Evolutionary conservation across 1,140 invertebrate species (phyloP).

Genomic region (Alviniconcha marisindica): DNA sequence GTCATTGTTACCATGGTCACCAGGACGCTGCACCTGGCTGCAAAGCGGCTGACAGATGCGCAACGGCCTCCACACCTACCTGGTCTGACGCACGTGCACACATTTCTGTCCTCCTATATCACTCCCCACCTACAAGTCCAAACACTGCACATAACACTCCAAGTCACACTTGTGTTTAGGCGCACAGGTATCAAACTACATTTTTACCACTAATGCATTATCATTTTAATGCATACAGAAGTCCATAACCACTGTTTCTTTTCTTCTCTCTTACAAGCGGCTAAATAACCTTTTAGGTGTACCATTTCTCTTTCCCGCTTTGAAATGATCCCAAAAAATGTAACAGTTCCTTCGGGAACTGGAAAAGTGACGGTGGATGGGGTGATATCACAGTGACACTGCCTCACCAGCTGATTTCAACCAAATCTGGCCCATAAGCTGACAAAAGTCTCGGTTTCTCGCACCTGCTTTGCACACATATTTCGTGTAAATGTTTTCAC

Average conservation of each 20-base stretch:
- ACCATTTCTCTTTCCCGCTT: too few species aligned
- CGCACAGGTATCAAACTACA: too few species aligned
- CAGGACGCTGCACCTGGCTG: conserved; percentile 7
- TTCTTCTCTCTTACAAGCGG: too few species aligned
- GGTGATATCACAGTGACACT: not conserved
- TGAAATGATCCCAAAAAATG: too few species aligned
- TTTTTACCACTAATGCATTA: too few species aligned
- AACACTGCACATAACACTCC: conserved; percentile 14
- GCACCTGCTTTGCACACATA: conserved; percentile 17
- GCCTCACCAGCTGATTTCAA: not conserved
- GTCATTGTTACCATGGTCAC: conserved; percentile 8
- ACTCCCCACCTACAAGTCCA: not conserved
- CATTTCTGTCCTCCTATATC: not conserved
- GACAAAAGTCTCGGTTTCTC: not conserved
- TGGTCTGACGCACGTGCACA: not conserved
- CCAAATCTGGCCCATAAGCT: too few species aligned
- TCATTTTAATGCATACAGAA: too few species aligned
- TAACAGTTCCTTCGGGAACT: not conserved
- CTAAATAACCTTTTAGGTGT: too few species aligned
- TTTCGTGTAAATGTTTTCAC: conserved; percentile 43
- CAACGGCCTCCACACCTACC: not conserved
- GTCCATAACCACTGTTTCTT: too few species aligned
- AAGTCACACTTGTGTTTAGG: not conserved
- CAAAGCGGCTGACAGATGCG: too few species aligned
- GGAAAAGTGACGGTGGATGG: not conserved